Evolutionary conservation across 2,113 vertebrate genomes (phyloP), one percentile per base, ranked within the genome.

Genomic region (Todiramphus saurophagus): DNA sequence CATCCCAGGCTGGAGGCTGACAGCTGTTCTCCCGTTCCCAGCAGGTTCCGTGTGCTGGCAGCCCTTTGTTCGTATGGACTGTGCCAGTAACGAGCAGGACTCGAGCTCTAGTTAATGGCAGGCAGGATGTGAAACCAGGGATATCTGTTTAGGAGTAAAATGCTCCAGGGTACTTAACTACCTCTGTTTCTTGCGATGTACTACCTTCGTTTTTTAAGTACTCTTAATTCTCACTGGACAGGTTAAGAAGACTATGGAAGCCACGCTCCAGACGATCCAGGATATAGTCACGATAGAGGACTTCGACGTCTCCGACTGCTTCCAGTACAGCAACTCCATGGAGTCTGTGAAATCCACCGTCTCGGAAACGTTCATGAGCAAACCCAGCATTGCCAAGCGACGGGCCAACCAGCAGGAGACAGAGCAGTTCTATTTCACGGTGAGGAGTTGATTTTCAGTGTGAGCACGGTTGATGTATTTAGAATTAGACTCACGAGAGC

Each of bases 181-280:
- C 60, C 33, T 77, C 53, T 73, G 10, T 5, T 41, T 44, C 79
- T 76, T 5, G 19, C n/a, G 25, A 2, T 7, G 2, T 13, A 1
- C 39, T 44, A 3, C 8, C 60, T 62, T 6, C 11, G 1, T 24
- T 35, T 75, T 39, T 10, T 33, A 48, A 56, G 10, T 7, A 2
- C 6, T 64, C 25, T 69, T 10, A n/a, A 3, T 89, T 20, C 59
- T 90, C 27, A 31, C 92, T 55, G 10, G 89, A 1, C 96, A 99
- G 99, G 99, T 99, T 24, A 99, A 99, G 97, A 99, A 99, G 95
- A 99, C 99, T 1, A 99, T 99, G 99, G 99, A 99, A 78, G 99
- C 99, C 48, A 99, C 99, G 0, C 98, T 99, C 50, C 99, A 99
- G 98, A 99, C 99, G 39, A 99, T 99, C 95, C 99, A 99, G 95